A percentile compares a stretch with the other conserved stretches of the same genome.
phyloP scores from a whole-genome alignment of 1,140 invertebrate species.

The Lepidotrigona ventralis region DNA sequence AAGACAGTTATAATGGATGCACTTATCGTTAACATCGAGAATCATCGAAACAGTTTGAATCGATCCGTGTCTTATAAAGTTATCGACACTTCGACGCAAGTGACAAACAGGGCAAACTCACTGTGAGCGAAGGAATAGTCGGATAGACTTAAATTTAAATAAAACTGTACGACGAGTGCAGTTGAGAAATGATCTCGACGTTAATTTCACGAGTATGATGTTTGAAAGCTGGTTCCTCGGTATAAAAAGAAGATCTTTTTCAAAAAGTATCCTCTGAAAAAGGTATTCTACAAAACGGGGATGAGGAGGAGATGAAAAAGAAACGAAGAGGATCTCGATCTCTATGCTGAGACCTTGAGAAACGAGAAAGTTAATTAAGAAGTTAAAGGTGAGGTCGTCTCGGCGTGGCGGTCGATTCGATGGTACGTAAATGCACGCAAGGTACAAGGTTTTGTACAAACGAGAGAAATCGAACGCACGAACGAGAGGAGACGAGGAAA shows the following conservation, averaged over 20 bases:
- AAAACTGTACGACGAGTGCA: constrained; percentile 19
- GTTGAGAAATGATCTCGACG: constrained; percentile 29
- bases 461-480: constrained; percentile 21
- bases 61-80: neutral
- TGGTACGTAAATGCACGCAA: neutral
- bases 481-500: constrained; percentile 9
- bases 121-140: neutral
- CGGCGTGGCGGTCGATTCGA: neutral
- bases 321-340: too few species aligned
- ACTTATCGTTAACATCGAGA: constrained; percentile 56
- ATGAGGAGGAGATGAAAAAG: too few species aligned
- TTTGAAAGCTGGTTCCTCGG: neutral
- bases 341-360: too few species aligned
- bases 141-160: neutral
- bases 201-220: constrained; percentile 1
- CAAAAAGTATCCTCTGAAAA: neutral
- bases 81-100: neutral
- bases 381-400: too few species aligned
- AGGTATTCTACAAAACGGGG: neutral
- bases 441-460: constrained; percentile 9
- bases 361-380: too few species aligned
- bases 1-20: constrained; percentile 69
- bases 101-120: neutral
- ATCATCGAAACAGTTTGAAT: neutral
- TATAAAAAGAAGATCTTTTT: constrained; percentile 25